Evolutionary conservation across 2,113 vertebrate genomes (phyloP).

Genomic region (Saguinus imperator): DNA sequence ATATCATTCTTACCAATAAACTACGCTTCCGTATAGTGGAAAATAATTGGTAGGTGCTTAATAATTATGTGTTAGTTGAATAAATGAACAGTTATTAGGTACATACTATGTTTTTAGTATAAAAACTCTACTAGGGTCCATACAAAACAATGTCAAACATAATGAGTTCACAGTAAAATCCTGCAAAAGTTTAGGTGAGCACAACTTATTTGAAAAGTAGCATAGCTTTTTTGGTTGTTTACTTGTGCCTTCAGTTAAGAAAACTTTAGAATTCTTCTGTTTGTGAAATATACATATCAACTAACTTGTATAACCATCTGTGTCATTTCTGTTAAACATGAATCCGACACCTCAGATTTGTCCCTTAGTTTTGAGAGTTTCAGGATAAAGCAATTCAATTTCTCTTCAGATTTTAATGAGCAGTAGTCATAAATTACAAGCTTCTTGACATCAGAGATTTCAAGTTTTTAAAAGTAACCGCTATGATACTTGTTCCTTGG

Average conservation of each 20-base stretch:
- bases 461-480: not conserved
- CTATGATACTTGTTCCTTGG: not conserved
- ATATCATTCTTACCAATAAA: not conserved
- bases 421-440: not conserved
- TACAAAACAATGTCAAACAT: not conserved
- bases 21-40: not conserved
- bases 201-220: not conserved
- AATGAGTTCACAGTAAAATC: not conserved
- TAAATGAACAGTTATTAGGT: not conserved
- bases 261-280: not conserved
- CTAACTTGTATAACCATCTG: not conserved
- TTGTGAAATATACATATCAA: not conserved
- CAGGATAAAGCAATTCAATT: not conserved
- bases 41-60: not conserved
- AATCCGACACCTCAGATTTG: not conserved
- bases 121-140: no score
- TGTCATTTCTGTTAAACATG: not conserved
- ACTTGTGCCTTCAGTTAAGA: not conserved
- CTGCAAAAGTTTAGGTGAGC: not conserved
- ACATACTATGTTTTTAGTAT: not conserved
- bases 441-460: not conserved
- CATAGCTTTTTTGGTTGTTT: not conserved
- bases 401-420: not conserved
- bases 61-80: not conserved
- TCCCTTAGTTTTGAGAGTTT: not conserved